Base-by-base conservation (phyloP, 2,797 vertebrate genomes). In the Orientallactaga sibirica region DNA sequence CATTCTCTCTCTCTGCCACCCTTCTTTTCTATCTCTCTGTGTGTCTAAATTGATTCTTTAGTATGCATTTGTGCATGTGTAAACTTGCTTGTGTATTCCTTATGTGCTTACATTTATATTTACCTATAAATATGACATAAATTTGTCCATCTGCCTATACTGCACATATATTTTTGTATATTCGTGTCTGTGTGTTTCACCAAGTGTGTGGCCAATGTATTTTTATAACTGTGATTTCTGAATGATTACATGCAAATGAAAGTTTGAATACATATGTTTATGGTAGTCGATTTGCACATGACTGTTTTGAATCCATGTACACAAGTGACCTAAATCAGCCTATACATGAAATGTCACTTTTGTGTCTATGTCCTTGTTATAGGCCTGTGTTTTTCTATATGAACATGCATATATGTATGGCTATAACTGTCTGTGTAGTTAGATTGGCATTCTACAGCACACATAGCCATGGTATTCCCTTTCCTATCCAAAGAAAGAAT, bases 401-500 rank as follows among this genome's bases (percentile, higher is more conserved):
- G 25, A 37, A 62, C 6, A 86, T 37, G 3, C 48, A 27, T 33
- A 5, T 74, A 22, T 89, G 14, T 41, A 48, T 10, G n/a, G n/a
- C 11, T 66, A 2, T 48, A 86, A 67, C 10, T 79, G 22, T 0
- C 18, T 66, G 2, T 8, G 1, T 33, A 27, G n/a, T 91, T 58
- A 91, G 22, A 91, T 0, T 92, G 90, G 8, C 48, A 82, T 82
- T 78, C 75, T 62, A 74, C 80, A 94, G 16, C 67, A 91, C 19
- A 48, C 4, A 19, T 75, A 55, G 33, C 7, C 18, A 92, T 93
- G 48, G 37, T 55, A n/a, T 67, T 71, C 3, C 1, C 11, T 37
- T 43, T 75, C n/a, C 12, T 83, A 20, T 18, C 16, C 10, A 22
- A 95, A 90, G 66, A 89, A 83, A 94, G 43, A 92, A 84, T 90